Evolutionary conservation across 1,140 invertebrate genomes (phyloP), one percentile per base, ranked within the genome.

Genomic region (Neelides sp.): DNA sequence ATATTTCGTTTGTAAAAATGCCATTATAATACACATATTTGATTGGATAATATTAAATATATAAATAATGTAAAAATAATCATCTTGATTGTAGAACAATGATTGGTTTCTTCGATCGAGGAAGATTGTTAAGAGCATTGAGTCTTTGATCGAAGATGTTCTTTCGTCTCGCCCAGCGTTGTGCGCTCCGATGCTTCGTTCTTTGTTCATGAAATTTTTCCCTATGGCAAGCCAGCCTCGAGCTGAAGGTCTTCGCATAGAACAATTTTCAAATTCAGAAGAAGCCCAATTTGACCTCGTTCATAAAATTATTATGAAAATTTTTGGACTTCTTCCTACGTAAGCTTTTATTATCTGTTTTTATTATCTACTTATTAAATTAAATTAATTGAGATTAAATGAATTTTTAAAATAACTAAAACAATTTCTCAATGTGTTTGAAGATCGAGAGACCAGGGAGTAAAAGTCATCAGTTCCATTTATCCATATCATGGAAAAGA

Each of bases 401-500:
- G n/a, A n/a, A n/a, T n/a, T n/a, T n/a, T n/a, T n/a, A n/a, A n/a
- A n/a, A n/a, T n/a, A n/a, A n/a, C n/a, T n/a, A n/a, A n/a, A n/a
- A n/a, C n/a, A n/a, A n/a, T n/a, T n/a, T n/a, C n/a, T n/a, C n/a
- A n/a, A n/a, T n/a, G n/a, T n/a, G n/a, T 59, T 67, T 68, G 48
- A 55, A 81, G 79, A 72, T 73, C 73, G 19, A 65, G 64, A 36
- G 66, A 71, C 19, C 45, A 75, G 23, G 57, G 80, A 24, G 41
- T 76, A 17, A 66, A 71, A 44, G 64, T 71, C 2, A 62, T 82
- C 20, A 63, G 52, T 34, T 64, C 65, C n/a, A 61, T 65, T 13
- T 85, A 78, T 68, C 83, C 83, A 2, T 83, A 80, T 62, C 68
- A 74, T 52, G 74, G 71, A 39, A 74, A 71, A 58, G 64, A 69